phyloP scores from a whole-genome alignment of 2,888 invertebrate species.

The Amiota communis region DNA sequence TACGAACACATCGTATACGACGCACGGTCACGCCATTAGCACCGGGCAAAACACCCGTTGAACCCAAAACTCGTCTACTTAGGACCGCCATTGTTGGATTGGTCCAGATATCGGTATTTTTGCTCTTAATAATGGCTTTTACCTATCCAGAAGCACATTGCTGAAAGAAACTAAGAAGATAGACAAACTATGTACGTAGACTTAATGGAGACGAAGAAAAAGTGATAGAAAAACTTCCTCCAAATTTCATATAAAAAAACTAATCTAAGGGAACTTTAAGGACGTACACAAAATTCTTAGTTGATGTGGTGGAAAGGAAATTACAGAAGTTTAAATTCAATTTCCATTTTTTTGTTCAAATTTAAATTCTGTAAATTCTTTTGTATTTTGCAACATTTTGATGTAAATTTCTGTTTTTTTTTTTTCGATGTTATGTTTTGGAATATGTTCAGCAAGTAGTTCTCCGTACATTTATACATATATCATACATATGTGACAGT shows the following conservation, averaged over 20 bases:
- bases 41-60: conserved; percentile 25
- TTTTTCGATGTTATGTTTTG: no score
- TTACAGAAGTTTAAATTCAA: conserved; percentile 44
- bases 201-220: no score
- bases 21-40: conserved; percentile 43
- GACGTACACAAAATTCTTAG: conserved; percentile 26
- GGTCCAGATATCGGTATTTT: conserved; percentile 60
- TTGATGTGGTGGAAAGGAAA: conserved; percentile 32
- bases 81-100: conserved; percentile 60
- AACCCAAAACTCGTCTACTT: conserved; percentile 52
- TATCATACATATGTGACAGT: no score
- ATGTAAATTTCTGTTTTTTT: no score
- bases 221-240: no score
- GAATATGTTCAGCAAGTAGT: no score
- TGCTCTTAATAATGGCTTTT: conserved; percentile 65
- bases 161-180: conserved; percentile 28
- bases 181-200: no score
- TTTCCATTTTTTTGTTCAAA: not conserved
- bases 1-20: conserved; percentile 40
- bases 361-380: conserved; percentile 50
- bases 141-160: conserved; percentile 65
- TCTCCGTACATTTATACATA: no score
- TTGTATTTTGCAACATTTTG: not conserved
- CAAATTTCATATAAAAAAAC: no score
- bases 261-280: no score